Evolutionary conservation across 2,113 vertebrate genomes (phyloP).

Genomic region (Pao palembangensis): DNA sequence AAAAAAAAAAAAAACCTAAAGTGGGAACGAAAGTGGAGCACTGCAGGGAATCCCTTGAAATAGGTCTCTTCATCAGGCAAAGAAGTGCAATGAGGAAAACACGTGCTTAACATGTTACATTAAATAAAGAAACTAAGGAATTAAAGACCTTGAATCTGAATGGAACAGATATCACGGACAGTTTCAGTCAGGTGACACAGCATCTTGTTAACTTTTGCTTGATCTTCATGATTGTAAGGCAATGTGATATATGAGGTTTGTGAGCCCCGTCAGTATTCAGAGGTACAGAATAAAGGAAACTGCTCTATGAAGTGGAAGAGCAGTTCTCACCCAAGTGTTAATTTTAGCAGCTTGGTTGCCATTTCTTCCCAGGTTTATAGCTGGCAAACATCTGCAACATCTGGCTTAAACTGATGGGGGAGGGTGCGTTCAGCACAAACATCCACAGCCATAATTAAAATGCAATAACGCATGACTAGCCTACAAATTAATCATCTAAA

Average conservation of each 20-base stretch:
- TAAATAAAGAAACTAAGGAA: slow-evolving; percentile 3
- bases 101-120: slow-evolving; percentile 53
- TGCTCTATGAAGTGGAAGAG: slow-evolving; percentile 33
- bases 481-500: slow-evolving; percentile 38
- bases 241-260: slow-evolving; percentile 13
- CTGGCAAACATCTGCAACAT: slow-evolving; percentile 63
- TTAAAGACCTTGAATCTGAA: slow-evolving; percentile 18
- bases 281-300: slow-evolving; percentile 45
- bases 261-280: slow-evolving; percentile 38
- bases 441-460: slow-evolving; percentile 33
- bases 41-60: slow-evolving; percentile 69
- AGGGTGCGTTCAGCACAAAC: slow-evolving; percentile 41
- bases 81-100: slow-evolving; percentile 71
- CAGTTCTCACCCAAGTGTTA: slow-evolving; percentile 55
- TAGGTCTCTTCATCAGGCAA: slow-evolving; percentile 50
- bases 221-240: too few species aligned
- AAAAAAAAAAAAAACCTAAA: slow-evolving; percentile 63
- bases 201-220: too few species aligned
- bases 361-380: slow-evolving; percentile 57
- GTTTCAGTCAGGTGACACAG: neutral
- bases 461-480: slow-evolving; percentile 30
- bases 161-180: neutral
- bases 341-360: slow-evolving; percentile 56
- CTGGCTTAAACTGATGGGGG: slow-evolving; percentile 53
- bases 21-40: slow-evolving; percentile 59